Conservation (phyloP, 2,888 invertebrate genomes). For the Lasioglossum figueresi region DNA sequence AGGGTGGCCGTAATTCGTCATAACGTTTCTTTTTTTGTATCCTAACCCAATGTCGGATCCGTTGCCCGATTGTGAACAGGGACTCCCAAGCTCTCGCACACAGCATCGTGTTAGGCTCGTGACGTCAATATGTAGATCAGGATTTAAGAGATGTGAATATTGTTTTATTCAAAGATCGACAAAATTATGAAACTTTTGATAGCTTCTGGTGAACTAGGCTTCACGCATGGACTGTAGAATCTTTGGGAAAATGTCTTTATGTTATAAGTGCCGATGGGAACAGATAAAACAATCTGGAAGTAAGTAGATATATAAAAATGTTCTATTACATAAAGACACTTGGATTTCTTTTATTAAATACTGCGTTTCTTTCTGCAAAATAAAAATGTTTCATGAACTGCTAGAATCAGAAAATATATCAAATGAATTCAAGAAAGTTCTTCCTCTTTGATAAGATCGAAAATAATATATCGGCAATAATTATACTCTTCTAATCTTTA, state of each 20-base stretch:
- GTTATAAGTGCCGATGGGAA: not conserved
- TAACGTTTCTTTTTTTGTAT: conserved; percentile 75
- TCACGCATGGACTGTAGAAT: not conserved
- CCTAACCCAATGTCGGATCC: conserved; percentile 16
- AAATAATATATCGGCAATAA: too few relatives aligned
- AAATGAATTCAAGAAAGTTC: too few relatives aligned
- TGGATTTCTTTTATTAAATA: too few relatives aligned
- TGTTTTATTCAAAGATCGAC: not conserved
- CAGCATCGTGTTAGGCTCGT: not conserved
- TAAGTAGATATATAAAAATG: not conserved
- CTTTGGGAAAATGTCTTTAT: not conserved
- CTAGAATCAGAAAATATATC: too few relatives aligned
- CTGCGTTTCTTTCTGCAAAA: too few relatives aligned
- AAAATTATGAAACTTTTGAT: not conserved
- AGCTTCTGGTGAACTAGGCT: not conserved
- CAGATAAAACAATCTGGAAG: too few relatives aligned
- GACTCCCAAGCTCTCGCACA: conserved; percentile 65
- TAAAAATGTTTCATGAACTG: too few relatives aligned
- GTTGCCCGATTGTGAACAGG: conserved; percentile 49
- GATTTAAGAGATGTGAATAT: not conserved
- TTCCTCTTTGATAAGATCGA: too few relatives aligned
- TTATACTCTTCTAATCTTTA: too few relatives aligned
- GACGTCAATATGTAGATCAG: not conserved
- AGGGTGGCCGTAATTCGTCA: conserved; percentile 80
- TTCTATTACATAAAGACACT: not conserved